A percentile compares a stretch with the other conserved stretches of the same genome.
phyloP scores from a whole-genome alignment of 2,113 vertebrate genomes.

The Paracyprichromis sp. region DNA sequence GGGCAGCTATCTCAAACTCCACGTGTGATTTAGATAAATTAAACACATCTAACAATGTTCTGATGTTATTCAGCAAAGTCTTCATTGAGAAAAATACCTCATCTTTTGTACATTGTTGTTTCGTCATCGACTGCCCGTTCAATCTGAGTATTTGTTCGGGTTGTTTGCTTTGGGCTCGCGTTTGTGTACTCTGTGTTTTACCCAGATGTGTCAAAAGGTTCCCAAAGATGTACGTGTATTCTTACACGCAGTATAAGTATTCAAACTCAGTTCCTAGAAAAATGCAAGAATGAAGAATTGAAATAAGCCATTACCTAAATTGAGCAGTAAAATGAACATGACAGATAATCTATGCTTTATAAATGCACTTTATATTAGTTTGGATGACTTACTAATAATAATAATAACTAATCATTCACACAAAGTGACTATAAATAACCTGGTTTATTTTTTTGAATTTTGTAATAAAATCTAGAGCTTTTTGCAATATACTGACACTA shows the following conservation, averaged over 20 bases:
- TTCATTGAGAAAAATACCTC: background rate
- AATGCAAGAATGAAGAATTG: background rate
- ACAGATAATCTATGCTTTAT: background rate
- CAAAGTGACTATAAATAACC: background rate
- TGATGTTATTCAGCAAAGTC: background rate
- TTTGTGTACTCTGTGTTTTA: constrained; percentile 15
- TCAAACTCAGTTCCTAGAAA: background rate
- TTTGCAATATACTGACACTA: background rate
- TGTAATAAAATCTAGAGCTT: background rate
- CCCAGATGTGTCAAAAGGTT: constrained; percentile 30
- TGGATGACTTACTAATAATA: background rate
- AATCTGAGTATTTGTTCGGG: constrained; percentile 17
- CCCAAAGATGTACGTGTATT: background rate
- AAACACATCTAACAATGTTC: background rate
- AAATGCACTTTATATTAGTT: background rate
- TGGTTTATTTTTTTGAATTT: background rate
- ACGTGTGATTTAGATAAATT: background rate
- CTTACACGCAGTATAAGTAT: background rate
- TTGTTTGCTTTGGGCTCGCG: constrained; percentile 39
- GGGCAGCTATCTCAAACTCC: background rate
- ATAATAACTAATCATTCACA: background rate
- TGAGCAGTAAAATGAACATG: background rate
- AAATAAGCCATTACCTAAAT: background rate
- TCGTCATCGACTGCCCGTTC: background rate
- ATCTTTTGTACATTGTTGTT: background rate